A percentile compares a stretch with the other conserved stretches of the same genome.
Evolutionary conservation across 2,888 invertebrate genomes (phyloP).

Genomic region (Serripes groenlandicus): DNA sequence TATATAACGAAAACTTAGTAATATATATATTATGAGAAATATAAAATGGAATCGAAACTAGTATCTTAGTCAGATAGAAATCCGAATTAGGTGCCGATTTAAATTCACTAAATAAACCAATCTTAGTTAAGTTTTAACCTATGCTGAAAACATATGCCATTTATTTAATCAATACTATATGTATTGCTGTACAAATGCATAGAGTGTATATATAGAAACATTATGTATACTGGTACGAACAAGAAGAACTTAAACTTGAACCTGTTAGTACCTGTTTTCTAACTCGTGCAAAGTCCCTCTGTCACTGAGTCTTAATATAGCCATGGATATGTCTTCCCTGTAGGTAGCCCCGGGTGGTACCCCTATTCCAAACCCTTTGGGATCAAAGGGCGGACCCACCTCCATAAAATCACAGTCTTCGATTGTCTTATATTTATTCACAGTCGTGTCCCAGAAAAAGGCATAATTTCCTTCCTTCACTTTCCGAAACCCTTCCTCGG

Average conservation of each 20-base stretch:
- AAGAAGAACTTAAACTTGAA: not conserved
- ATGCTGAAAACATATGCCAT: no score
- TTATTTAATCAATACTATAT: no score
- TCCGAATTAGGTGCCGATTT: no score
- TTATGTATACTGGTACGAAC: no score
- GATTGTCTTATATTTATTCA: slow-evolving; percentile 83
- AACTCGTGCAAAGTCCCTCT: slow-evolving; percentile 80
- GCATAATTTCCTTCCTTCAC: slow-evolving; percentile 84
- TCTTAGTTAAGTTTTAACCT: no score
- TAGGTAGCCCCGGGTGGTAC: slow-evolving; percentile 85
- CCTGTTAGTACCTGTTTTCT: slow-evolving; percentile 81
- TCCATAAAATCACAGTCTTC: slow-evolving; percentile 83
- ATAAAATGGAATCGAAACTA: no score
- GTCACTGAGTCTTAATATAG: slow-evolving; percentile 82
- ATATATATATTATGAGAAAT: no score
- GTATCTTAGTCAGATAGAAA: no score
- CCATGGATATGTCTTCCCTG: slow-evolving; percentile 84
- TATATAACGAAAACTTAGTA: no score
- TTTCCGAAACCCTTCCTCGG: slow-evolving; percentile 79
- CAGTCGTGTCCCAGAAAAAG: slow-evolving; percentile 86
- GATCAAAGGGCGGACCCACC: slow-evolving; percentile 84
- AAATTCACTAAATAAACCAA: no score
- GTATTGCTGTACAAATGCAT: no score
- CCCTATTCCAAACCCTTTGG: slow-evolving; percentile 85
- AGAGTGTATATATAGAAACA: no score